Base-by-base conservation (phyloP, 1,140 invertebrate species). In the Rhagoletis zephyria region DNA sequence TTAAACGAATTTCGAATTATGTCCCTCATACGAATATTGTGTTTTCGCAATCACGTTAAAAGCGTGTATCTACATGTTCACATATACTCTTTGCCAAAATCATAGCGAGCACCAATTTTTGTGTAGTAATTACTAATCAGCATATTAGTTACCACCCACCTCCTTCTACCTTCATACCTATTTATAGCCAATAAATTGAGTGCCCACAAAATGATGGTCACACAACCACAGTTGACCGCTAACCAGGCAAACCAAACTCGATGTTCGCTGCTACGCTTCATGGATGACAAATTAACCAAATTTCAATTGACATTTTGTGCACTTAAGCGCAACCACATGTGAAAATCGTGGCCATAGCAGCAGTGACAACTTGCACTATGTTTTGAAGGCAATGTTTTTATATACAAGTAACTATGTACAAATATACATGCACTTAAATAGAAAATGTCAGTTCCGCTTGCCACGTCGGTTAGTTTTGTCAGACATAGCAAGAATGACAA, bases 261-360 rank as follows among this genome's bases (percentile, higher is more conserved):
- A 56, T 56, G 45, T 1, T 30, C 12, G n/a, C 70, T 30, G 74
- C 74, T 16, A 81, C 74, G 74, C 74, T 81, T 81, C 74, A 81
- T 59, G 48, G 74, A 81, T 81, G 74, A 81, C 74, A 81, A 81
- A 81, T 81, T 81, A 81, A 81, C 74, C 74, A 81, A 81, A 81
- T 81, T 81, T 81, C 74, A 81, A 81, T 81, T 81, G 74, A 81
- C 74, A 81, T 81, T 81, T 81, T 81, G 74, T 81, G 74, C 74
- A 81, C 74, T 81, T 81, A 81, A 81, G 74, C 74, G 74, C 74
- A 81, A 81, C 74, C 74, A 51, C 74, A 81, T 81, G 74, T 81
- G 74, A 81, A 51, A 7, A 81, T 45, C 45, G 74, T 56, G 48
- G 48, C 6, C 30, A 30, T 30, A 56, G 74, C 7, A 56, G 48